Conservation (phyloP, 1,140 invertebrate genomes). For the Tetraneura akinire region DNA sequence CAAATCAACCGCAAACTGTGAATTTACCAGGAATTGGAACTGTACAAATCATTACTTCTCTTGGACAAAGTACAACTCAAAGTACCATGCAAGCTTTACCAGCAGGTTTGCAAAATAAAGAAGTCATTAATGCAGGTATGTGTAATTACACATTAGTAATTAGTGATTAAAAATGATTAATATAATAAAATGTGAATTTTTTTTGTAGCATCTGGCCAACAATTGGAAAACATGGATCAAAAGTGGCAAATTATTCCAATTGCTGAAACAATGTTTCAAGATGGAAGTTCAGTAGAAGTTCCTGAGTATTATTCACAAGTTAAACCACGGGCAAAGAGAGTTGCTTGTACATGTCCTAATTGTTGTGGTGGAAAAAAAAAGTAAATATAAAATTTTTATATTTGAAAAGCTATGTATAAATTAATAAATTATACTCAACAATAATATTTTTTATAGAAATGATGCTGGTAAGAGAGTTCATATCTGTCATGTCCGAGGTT, state of each 20-base stretch:
- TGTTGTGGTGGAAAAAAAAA: slow-evolving; percentile 87
- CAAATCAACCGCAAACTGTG: slow-evolving; percentile 61
- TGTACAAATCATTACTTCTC: slow-evolving; percentile 71
- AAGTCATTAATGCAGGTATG: slow-evolving; percentile 49
- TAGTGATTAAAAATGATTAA: background rate
- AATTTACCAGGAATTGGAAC: slow-evolving; percentile 76
- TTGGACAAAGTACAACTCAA: slow-evolving; percentile 54
- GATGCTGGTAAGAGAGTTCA: slow-evolving; percentile 67
- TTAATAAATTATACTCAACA: background rate
- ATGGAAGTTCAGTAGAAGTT: slow-evolving; percentile 15
- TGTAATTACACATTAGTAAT: background rate
- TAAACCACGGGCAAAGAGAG: slow-evolving; percentile 70
- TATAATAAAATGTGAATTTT: slow-evolving; percentile 18
- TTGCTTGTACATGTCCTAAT: slow-evolving; percentile 96
- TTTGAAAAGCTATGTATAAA: background rate
- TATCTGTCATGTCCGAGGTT: slow-evolving; percentile 93
- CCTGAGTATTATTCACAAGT: slow-evolving; percentile 55
- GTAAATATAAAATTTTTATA: slow-evolving; percentile 59
- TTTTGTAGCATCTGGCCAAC: slow-evolving; percentile 45
- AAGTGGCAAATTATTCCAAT: slow-evolving; percentile 47
- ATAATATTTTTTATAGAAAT: slow-evolving; percentile 1
- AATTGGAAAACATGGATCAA: slow-evolving; percentile 26
- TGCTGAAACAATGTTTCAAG: slow-evolving; percentile 12
- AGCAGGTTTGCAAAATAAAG: slow-evolving; percentile 56
- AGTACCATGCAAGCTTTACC: slow-evolving; percentile 56